phyloP scores from a whole-genome alignment of 2,797 vertebrate genomes.

The Lepilemur ruficaudatus region DNA sequence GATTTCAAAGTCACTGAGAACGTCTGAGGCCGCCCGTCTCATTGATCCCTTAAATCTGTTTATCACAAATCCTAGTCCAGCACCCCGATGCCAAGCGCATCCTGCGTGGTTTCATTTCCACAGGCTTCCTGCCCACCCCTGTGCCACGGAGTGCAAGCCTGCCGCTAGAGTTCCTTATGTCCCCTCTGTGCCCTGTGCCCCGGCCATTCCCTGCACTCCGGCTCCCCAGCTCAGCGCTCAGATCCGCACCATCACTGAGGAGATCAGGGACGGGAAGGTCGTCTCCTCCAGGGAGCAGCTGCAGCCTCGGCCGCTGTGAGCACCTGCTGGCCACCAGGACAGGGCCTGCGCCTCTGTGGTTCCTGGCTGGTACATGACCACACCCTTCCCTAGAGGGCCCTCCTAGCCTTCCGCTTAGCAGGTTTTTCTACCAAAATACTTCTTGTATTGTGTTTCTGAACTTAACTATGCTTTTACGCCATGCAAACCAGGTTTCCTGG shows the following conservation, averaged over 20 bases:
- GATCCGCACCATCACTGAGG: constrained; percentile 76
- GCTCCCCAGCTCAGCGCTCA: constrained; percentile 68
- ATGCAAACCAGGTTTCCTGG: not conserved
- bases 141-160: constrained; percentile 66
- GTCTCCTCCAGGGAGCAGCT: constrained; percentile 75
- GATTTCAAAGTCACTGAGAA: not conserved
- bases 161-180: not conserved
- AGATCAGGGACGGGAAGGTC: constrained; percentile 76
- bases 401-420: not conserved
- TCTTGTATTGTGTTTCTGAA: constrained; percentile 21
- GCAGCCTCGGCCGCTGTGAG: constrained; percentile 49
- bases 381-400: not conserved
- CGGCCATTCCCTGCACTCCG: not conserved
- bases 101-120: not conserved
- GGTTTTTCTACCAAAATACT: constrained; percentile 46
- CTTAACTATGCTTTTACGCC: constrained; percentile 51
- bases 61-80: not conserved
- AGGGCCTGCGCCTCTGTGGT: not conserved
- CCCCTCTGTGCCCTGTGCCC: not conserved
- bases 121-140: constrained; percentile 72
- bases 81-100: not conserved
- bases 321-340: too few species aligned
- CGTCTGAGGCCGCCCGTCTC: not conserved
- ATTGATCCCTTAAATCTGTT: not conserved
- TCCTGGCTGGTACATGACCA: not conserved